Base-by-base conservation (phyloP, 1,140 invertebrate genomes). In the Andricus grossulariae region DNA sequence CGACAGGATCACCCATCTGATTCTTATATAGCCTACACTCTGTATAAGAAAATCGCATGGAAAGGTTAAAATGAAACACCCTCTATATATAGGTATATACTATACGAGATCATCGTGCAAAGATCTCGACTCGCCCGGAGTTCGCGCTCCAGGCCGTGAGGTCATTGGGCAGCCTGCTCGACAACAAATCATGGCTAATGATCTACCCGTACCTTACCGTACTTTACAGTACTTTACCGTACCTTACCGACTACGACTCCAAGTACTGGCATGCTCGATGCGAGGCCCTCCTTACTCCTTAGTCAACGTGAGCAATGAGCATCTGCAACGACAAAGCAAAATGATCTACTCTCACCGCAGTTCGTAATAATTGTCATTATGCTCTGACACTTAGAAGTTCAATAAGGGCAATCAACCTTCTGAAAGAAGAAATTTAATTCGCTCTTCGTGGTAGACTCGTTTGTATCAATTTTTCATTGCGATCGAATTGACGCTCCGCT, bases 131-230 rank as follows among this genome's bases (percentile, higher is more conserved):
- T 83, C 80, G 81, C 84, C 84, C 81, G 79, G 84, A 84, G 84
- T 85, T 85, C 85, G 85, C 89, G 89, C 86, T 86, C 86, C 82
- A 82, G 82, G 82, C 86, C 87, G 81, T 78, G 90, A 88, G 90
- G 90, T 91, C 90, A 91, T 88, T 90, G 90, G 87, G 89, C 89
- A 83, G 88, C 85, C 88, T 86, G 87, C 90, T 88, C 89, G 89
- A 88, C 90, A 91, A 91, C 90, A 91, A 91, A 91, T 91, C 90
- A 91, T 90, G 89, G 88, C 90, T 91, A 91, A 91, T 91, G 90
- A 91, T 91, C 90, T 91, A 86, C 83, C 87, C 89, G 88, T 89
- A 83, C 85, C 87, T 88, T 85, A 87, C 80, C 78, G 76, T 79
- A 80, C 39, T 45, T 45, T 45, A 45, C 87, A 88, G 88, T 89